Base-by-base conservation (phyloP, 1,140 invertebrate genomes). In the Zaprionus davidi region DNA sequence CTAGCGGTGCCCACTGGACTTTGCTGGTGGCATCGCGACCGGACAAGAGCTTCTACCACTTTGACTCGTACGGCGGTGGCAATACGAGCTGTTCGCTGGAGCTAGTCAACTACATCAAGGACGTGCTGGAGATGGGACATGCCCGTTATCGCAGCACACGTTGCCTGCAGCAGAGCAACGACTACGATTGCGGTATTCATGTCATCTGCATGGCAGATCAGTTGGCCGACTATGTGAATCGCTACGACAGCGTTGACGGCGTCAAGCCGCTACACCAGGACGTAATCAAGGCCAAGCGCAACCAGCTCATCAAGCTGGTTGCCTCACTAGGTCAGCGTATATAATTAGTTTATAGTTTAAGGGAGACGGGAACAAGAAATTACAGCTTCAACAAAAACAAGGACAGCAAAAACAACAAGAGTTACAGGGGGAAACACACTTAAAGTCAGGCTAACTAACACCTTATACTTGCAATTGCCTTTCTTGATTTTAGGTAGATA, bases 1-100 rank as follows among this genome's bases (percentile, higher is more conserved):
- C 2, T 7, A 97, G 97, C 49, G 97, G 97, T 15, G 95, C 95
- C 6, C 97, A 98, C 92, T 98, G 97, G 97, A 97, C 95, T 83
- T 93, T 98, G 49, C 91, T 98, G 31, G 95, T 97, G 13, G 96
- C 95, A 91, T 96, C 95, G 38, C 94, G 94, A 80, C 92, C 91
- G 17, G 95, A 96, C 81, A 94, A 94, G 81, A 94, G 93, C 56
- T 96, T 96, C 92, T 97, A 94, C 81, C 96, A 98, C 90, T 95
- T 96, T 83, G 97, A 98, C 94, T 97, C 97, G 2, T 95, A 94
- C 49, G 92, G 88, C 56, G 94, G 94, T 68, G 90, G 81, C 15
- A 96, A 96, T 86, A 90, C 92, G 65, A 66, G 76, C 4, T 93
- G 94, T 64, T 95, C 96, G 2, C 78, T 90, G 38, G 86, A 94